A percentile compares a stretch with the other conserved stretches of the same genome.
These are phyloP conservation scores for Sciurus carolinensis DNA, from an alignment of 2,797 vertebrate species.

Conservation along the genomic window DNA sequence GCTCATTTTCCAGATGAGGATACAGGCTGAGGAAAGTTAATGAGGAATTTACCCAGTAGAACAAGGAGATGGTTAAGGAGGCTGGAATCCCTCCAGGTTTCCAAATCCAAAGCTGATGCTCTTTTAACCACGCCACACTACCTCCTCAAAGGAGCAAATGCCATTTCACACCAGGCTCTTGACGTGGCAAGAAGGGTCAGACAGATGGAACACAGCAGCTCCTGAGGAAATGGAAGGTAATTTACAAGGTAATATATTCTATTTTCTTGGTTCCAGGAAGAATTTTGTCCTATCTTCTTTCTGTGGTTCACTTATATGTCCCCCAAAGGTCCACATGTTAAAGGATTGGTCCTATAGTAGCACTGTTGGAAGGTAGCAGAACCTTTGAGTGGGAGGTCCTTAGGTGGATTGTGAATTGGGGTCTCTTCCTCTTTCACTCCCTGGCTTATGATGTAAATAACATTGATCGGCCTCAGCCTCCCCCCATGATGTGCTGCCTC, in stretches of 20 bases:
- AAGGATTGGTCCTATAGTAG: not conserved
- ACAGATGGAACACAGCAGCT: rapidly evolving
- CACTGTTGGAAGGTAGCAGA: no score
- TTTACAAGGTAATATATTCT: not conserved
- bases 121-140: not conserved
- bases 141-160: not conserved
- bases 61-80: not conserved
- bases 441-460: not conserved
- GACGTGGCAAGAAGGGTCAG: not conserved
- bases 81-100: not conserved
- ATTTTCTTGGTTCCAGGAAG: not conserved
- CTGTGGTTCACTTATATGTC: not conserved
- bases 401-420: not conserved
- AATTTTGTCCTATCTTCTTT: not conserved
- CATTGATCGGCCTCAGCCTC: not conserved
- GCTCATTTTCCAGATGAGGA: not conserved
- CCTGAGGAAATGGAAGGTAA: not conserved
- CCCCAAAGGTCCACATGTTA: not conserved
- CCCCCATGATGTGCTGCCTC: not conserved
- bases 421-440: not conserved
- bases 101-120: not conserved
- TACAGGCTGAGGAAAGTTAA: not conserved
- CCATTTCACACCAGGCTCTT: not conserved
- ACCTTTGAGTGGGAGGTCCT: not conserved
- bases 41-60: not conserved